phyloP scores from a whole-genome alignment of 35 echinoderm and acorn worm genomes.

The Stichopus chloronotus region DNA sequence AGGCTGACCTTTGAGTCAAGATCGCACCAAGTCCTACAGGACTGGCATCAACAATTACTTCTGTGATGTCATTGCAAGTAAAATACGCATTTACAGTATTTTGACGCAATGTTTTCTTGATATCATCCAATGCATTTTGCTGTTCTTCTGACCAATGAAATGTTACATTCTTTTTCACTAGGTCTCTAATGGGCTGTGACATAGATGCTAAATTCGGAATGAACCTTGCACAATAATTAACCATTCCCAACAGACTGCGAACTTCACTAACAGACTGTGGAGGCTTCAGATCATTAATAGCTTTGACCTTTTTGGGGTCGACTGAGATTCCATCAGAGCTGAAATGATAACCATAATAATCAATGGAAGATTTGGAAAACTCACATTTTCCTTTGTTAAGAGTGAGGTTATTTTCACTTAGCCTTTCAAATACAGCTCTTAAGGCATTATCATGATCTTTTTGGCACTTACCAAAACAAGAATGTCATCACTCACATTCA shows the following conservation, averaged over 20 bases:
- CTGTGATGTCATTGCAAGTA: background rate
- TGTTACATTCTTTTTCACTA: conserved; percentile 20
- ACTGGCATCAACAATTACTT: no score
- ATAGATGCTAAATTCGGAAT: conserved; percentile 5
- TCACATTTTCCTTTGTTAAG: conserved; percentile 56
- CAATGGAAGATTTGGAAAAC: background rate
- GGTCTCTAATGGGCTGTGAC: conserved; percentile 16
- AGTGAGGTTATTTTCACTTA: background rate
- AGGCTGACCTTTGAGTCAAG: conserved; percentile 54
- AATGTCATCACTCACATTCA: conserved; percentile 68
- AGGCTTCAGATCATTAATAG: background rate
- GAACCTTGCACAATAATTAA: conserved; percentile 11
- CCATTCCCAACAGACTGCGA: conserved; percentile 34
- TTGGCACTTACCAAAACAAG: conserved; percentile 36
- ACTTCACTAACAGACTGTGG: background rate
- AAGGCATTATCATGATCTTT: conserved; percentile 28
- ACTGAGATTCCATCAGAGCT: conserved; percentile 9
- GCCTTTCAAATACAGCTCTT: background rate
- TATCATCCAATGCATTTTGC: background rate
- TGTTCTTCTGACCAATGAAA: conserved; percentile 1
- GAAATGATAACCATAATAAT: conserved; percentile 9
- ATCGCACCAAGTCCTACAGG: conserved; percentile 40
- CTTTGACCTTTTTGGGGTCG: conserved; percentile 56
- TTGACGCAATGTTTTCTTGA: background rate
- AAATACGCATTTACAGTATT: conserved; percentile 27